These are phyloP conservation scores for Somateria mollissima DNA, from an alignment of 2,797 vertebrate species.

Conservation along the genomic window DNA sequence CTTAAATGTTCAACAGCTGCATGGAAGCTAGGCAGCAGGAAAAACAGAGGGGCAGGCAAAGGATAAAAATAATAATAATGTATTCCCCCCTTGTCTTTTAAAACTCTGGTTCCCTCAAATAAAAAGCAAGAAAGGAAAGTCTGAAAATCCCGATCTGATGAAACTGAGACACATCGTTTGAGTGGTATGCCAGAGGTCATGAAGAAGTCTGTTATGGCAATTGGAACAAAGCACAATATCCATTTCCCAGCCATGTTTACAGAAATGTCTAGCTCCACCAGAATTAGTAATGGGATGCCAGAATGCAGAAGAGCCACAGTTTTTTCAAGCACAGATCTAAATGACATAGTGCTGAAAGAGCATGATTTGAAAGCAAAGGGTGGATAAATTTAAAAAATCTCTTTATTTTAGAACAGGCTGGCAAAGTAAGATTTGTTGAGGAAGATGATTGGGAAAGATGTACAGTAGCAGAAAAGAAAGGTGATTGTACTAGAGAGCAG, in stretches of 20 bases:
- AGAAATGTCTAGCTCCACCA: constrained; percentile 35
- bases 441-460: background rate
- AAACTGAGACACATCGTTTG: background rate
- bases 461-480: background rate
- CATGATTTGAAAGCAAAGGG: background rate
- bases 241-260: background rate
- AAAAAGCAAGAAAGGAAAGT: background rate
- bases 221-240: background rate
- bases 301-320: background rate
- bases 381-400: background rate
- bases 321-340: background rate
- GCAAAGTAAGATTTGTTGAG: background rate
- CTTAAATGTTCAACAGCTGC: constrained; percentile 64
- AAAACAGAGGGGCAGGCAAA: constrained; percentile 24
- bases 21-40: constrained; percentile 44
- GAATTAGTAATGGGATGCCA: constrained; percentile 1
- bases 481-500: background rate
- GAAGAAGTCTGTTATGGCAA: background rate
- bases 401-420: background rate
- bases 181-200: background rate
- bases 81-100: constrained; percentile 32
- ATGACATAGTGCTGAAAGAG: background rate
- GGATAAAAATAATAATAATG: constrained; percentile 27
- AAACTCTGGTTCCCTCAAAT: background rate
- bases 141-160: constrained; percentile 8